Percentiles rank a stretch among this genome's conserved stretches.
Conservation (phyloP, 2,797 vertebrate species). For the Hydrocynus forskahlii region DNA sequence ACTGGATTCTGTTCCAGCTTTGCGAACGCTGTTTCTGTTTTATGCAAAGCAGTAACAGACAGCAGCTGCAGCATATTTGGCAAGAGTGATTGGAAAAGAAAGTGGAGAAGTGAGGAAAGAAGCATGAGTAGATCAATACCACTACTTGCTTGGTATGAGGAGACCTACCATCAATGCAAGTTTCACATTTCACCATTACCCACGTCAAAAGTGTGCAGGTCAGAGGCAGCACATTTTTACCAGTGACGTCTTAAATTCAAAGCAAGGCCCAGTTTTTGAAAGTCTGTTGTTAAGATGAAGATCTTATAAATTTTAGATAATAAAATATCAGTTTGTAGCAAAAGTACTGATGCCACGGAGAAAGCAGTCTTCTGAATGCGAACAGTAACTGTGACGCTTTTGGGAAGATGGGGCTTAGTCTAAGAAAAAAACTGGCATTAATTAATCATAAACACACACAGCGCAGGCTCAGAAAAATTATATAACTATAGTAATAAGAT, state of each 20-base stretch:
- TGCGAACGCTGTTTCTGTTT: neutral
- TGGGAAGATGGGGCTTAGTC: neutral
- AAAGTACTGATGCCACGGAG: neutral
- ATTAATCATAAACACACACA: conserved; percentile 10
- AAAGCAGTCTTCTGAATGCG: neutral
- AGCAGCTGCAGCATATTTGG: neutral
- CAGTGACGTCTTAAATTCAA: neutral
- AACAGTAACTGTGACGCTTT: neutral
- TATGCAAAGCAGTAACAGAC: neutral
- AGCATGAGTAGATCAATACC: neutral
- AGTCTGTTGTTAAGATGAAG: neutral
- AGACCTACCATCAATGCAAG: neutral
- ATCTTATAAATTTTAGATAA: too few species aligned
- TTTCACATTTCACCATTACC: neutral
- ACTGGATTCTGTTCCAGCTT: neutral
- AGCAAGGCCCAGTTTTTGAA: neutral
- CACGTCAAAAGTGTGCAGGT: neutral
- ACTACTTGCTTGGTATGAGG: neutral
- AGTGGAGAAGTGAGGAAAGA: neutral
- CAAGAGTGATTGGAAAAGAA: neutral
- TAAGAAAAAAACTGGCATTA: neutral
- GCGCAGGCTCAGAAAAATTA: neutral
- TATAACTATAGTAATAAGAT: neutral
- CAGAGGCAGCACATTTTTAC: neutral
- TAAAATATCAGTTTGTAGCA: neutral